Evolutionary conservation across 2,797 vertebrate species (phyloP).

Genomic region (Eospalax fontanierii): DNA sequence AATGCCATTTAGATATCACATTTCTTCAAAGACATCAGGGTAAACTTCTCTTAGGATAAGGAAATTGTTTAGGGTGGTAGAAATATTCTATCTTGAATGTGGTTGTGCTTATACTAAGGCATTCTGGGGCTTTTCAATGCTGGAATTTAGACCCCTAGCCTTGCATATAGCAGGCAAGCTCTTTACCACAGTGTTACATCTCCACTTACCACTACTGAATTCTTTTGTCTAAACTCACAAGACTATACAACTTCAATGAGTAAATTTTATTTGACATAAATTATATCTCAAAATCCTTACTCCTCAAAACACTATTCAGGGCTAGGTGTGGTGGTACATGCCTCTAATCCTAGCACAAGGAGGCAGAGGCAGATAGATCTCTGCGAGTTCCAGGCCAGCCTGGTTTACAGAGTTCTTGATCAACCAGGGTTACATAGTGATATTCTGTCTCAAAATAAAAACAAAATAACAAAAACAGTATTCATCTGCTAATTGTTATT

Average conservation of each 20-base stretch:
- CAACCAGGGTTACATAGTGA: too few relatives aligned
- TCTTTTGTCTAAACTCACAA: conserved; percentile 30
- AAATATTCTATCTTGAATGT: conserved; percentile 11
- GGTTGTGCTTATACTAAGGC: neutral
- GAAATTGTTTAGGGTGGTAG: neutral
- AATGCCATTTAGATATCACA: conserved; percentile 14
- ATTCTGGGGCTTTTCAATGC: neutral
- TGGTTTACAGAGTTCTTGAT: too few relatives aligned
- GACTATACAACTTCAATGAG: neutral
- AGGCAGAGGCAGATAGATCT: too few relatives aligned
- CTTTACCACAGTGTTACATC: neutral
- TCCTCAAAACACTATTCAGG: neutral
- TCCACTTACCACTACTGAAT: neutral
- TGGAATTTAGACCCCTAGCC: neutral
- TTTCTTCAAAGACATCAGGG: conserved; percentile 36
- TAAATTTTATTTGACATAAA: conserved; percentile 31
- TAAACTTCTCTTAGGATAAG: conserved; percentile 60
- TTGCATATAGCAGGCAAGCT: neutral
- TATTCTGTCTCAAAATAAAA: too few relatives aligned
- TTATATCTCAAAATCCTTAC: neutral
- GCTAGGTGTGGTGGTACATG: too few relatives aligned
- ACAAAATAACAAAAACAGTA: neutral
- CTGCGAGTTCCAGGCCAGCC: too few relatives aligned
- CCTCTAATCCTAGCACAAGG: too few relatives aligned
- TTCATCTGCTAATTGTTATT: conserved; percentile 12